Evolutionary conservation across 2,113 vertebrate species (phyloP).

Genomic region (Pogona vitticeps): DNA sequence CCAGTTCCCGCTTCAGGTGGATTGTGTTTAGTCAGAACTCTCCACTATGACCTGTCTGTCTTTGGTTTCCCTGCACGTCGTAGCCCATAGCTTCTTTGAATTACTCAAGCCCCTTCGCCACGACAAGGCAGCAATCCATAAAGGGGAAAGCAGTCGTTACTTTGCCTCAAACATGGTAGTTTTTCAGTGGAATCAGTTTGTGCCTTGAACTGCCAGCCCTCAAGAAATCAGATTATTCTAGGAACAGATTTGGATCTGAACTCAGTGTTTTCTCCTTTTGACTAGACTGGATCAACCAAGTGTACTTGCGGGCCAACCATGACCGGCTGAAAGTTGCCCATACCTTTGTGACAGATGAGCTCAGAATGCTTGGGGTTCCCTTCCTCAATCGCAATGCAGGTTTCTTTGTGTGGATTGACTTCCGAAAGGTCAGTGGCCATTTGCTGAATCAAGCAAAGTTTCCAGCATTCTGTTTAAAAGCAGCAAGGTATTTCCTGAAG

Average conservation of each 20-base stretch:
- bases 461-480: not conserved
- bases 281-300: constrained; percentile 89
- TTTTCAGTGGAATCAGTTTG: not conserved
- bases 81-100: too few species aligned
- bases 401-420: constrained; percentile 91
- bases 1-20: too few species aligned
- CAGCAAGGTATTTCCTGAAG: not conserved
- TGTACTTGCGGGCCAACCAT: constrained; percentile 87
- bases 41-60: too few species aligned
- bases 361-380: constrained; percentile 83
- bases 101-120: too few species aligned
- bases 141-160: too few species aligned
- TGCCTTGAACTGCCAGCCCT: not conserved
- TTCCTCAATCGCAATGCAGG: constrained; percentile 85
- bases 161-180: not conserved
- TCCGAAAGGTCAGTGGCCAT: constrained; percentile 85
- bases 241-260: not conserved
- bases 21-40: too few species aligned
- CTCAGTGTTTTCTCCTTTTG: constrained; percentile 35
- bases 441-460: not conserved
- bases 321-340: constrained; percentile 86
- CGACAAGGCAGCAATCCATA: too few species aligned
- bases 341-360: constrained; percentile 81
- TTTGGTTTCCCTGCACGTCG: too few species aligned
- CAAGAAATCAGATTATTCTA: not conserved